Evolutionary conservation across 53 echinoderm and acorn worm species (phyloP), one percentile per base, ranked within the genome.

Genomic region (Temnopleurus reevesii): DNA sequence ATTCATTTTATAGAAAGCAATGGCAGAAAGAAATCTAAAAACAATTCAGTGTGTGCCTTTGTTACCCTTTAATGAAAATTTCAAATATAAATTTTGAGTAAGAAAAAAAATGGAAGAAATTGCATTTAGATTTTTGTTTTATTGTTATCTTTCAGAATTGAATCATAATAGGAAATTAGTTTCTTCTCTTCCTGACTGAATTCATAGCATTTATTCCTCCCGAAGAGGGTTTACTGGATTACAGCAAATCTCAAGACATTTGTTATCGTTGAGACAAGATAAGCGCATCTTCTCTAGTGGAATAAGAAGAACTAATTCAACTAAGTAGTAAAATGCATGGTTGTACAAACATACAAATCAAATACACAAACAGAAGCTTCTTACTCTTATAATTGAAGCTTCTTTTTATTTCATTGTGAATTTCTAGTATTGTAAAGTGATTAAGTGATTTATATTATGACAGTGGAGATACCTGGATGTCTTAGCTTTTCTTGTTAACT

Each of bases 301-400:
- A 56, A 83, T 38, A 55, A 83, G 41, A 83, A 34, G 83, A 33
- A 8, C 56, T 83, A 83, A 83, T 55, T 83, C 55, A 33, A 8
- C 56, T 83, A 83, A 83, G 83, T 83, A 83, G 83, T 83, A 83
- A 83, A 83, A 83, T 55, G 83, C 83, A 83, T 83, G 83, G 83
- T 19, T 55, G 8, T 55, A 55, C 83, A 83, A 83, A 83, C 33
- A 83, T 55, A 15, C 36, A 53, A 17, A 53, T 35, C 55, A 83
- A 53, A 83, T 25, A 83, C 54, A 55, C 54, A 36, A 81, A 83
- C 23, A 83, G 12, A 83, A 83, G 60, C 6, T 19, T 17, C 15
- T 59, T n/a, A 24, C 24, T 59, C 24, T 6, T 19, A n/a, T 59
- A n/a, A n/a, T 17, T 59, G 24, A 18, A 83, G 55, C n/a, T 46